These are phyloP conservation scores for Cybosia mesomella DNA, from an alignment of 2,888 invertebrate genomes.

Conservation along the genomic window DNA sequence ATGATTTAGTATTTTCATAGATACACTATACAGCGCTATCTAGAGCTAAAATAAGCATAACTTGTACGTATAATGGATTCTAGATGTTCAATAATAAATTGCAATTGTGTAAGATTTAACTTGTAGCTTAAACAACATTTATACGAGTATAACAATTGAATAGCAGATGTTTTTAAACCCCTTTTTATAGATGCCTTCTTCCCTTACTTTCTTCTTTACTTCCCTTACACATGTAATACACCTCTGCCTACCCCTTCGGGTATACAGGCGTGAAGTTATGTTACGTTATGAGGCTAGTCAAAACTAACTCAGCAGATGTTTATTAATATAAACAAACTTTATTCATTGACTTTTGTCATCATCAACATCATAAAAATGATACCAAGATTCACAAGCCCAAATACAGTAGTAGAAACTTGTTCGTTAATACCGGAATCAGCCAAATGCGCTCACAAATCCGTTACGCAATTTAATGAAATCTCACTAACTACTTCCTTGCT, in stretches of 20 bases:
- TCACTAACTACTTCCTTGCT: slow-evolving; percentile 11
- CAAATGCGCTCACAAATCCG: slow-evolving; percentile 41
- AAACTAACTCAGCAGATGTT: too few relatives aligned
- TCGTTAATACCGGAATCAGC: slow-evolving; percentile 33
- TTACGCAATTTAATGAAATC: slow-evolving; percentile 28
- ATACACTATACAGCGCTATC: not conserved
- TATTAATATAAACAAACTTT: not conserved
- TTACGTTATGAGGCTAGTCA: too few relatives aligned
- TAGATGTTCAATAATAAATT: not conserved
- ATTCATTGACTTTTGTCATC: not conserved
- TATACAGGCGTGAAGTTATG: too few relatives aligned
- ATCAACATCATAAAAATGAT: too few relatives aligned
- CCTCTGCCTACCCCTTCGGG: too few relatives aligned
- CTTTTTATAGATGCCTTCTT: too few relatives aligned
- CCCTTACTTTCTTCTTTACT: too few relatives aligned
- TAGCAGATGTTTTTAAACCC: too few relatives aligned
- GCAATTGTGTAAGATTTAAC: too few relatives aligned
- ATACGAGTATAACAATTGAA: too few relatives aligned
- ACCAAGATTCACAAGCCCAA: not conserved
- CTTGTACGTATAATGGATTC: not conserved
- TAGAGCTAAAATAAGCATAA: not conserved
- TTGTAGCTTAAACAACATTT: too few relatives aligned
- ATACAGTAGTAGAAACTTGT: slow-evolving; percentile 27
- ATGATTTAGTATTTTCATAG: not conserved
- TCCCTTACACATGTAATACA: too few relatives aligned